These are phyloP conservation scores for Drosophila kurseongensis DNA, from an alignment of 1,140 invertebrate species.

Conservation along the genomic window DNA sequence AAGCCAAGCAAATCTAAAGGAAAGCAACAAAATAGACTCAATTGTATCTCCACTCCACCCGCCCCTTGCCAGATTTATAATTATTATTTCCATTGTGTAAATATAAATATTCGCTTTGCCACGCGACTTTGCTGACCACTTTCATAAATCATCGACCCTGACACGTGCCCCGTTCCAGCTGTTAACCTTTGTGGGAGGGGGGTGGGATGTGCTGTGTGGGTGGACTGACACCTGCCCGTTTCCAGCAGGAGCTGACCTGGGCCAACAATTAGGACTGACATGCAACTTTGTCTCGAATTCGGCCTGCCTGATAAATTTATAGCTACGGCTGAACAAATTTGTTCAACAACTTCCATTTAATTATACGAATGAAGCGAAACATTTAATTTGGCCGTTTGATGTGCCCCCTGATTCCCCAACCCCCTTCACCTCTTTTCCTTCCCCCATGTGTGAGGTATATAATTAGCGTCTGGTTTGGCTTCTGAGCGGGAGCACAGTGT, in stretches of 20 bases:
- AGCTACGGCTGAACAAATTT: slow-evolving; percentile 66
- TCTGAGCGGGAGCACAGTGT: slow-evolving; percentile 8
- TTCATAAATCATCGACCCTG: slow-evolving; percentile 36
- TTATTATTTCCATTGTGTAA: slow-evolving; percentile 46
- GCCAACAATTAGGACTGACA: slow-evolving; percentile 69
- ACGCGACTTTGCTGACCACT: slow-evolving; percentile 23
- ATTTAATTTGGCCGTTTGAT: slow-evolving; percentile 40
- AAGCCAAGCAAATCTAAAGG: not conserved
- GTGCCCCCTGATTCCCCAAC: not conserved
- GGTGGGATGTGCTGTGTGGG: slow-evolving; percentile 1
- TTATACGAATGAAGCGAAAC: slow-evolving; percentile 68
- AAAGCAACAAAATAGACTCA: not conserved
- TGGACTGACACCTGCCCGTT: slow-evolving; percentile 38
- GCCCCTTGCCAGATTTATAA: slow-evolving; percentile 21
- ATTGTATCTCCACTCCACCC: not conserved
- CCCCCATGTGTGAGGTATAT: slow-evolving; percentile 39
- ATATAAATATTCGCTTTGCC: slow-evolving; percentile 34
- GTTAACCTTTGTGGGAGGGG: not conserved
- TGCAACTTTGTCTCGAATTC: slow-evolving; percentile 61
- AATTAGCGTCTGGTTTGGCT: slow-evolving; percentile 61
- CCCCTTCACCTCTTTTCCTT: not conserved
- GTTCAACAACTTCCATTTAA: slow-evolving; percentile 76
- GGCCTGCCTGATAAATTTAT: slow-evolving; percentile 66
- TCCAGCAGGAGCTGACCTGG: slow-evolving; percentile 24
- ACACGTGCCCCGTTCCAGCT: slow-evolving; percentile 33